phyloP scores from a whole-genome alignment of 2,113 vertebrate species.

The Rafetus swinhoei region DNA sequence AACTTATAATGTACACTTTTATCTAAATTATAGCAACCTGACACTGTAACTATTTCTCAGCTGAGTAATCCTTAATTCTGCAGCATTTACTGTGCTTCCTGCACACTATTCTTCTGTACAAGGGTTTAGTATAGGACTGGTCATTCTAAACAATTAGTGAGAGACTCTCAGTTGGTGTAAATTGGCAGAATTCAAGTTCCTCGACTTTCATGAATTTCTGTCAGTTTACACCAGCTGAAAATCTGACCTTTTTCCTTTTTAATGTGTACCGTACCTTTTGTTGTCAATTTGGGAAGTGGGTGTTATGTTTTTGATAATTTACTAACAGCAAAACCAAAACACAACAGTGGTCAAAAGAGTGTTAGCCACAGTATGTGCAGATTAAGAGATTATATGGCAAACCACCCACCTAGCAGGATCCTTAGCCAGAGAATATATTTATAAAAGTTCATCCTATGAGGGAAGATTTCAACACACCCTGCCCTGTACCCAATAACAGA shows the following conservation, averaged over 20 bases:
- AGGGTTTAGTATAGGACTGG: background rate
- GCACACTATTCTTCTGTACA: background rate
- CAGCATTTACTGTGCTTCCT: background rate
- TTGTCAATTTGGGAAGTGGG: background rate
- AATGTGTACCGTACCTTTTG: background rate
- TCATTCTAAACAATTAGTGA: background rate
- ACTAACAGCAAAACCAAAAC: background rate
- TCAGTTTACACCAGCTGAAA: background rate
- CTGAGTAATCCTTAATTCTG: background rate
- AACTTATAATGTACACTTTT: background rate
- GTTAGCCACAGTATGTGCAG: background rate
- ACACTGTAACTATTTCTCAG: background rate
- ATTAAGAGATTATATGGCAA: background rate
- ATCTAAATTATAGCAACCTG: background rate
- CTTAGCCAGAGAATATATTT: background rate
- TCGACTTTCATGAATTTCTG: background rate
- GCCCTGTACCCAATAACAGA: background rate
- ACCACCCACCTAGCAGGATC: background rate
- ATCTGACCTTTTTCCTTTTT: background rate
- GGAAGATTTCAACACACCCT: background rate
- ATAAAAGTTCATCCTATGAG: background rate
- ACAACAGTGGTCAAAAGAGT: background rate
- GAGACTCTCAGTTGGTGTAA: background rate
- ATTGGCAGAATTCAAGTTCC: background rate
- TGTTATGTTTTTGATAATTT: background rate